Base-by-base conservation (phyloP, 2,113 vertebrate species). In the Rhinolophus sinicus region DNA sequence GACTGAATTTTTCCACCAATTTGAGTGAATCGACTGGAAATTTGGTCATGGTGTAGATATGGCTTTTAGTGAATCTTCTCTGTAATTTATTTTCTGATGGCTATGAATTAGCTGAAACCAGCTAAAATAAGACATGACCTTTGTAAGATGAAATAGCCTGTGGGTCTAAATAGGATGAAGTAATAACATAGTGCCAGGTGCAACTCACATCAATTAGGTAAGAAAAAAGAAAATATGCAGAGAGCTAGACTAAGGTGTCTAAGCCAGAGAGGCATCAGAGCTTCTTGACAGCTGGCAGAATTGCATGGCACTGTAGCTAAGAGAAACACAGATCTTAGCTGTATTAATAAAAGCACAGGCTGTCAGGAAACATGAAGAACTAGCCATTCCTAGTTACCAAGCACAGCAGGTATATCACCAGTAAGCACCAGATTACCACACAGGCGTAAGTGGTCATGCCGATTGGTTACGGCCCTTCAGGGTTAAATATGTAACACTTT, bases 51-150 rank as follows among this genome's bases (percentile, higher is more conserved):
- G 19, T 70, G 4, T 21, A 82, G 33, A 73, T 24, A 80, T 0
- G 1, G 10, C 91, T 67, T 91, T 90, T 35, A 50, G 44, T 65
- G 62, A 97, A 89, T 70, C 58, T 50, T 18, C 35, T 96, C 40
- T 69, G 54, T 58, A 88, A 93, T 88, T 83, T 83, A 94, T 93
- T 95, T 96, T 94, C 73, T 52, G 86, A 76, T 73, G 58, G 40
- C 65, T 73, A 16, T 65, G 58, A 97, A 94, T 97, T 89, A 96
- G 70, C 67, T 76, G 47, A 93, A 96, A 95, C 77, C 44, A 84
- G 73, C 87, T 83, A 89, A 93, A 96, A 70, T 83, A 91, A 96
- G 93, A 87, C 82, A 83, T 94, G 78, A 90, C 58, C 93, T 96
- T 93, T 96, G 93, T 54, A 93, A 95, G 80, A 90, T 91, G 73